Evolutionary conservation across 2,797 vertebrate genomes (phyloP).

Genomic region (Heterohyrax brucei): DNA sequence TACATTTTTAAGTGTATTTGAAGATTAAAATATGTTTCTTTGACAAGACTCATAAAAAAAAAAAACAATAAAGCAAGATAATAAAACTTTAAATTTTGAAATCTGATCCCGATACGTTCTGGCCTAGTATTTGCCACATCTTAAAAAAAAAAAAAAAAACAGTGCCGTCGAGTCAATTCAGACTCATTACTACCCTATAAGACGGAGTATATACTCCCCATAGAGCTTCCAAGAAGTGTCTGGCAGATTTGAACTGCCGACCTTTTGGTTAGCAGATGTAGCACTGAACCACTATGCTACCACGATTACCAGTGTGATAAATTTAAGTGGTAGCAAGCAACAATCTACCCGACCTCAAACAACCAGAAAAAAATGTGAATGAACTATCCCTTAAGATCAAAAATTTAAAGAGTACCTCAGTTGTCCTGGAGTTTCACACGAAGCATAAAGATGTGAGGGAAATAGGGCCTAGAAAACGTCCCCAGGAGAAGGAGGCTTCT

Average conservation of each 20-base stretch:
- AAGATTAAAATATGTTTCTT: slow-evolving; percentile 33
- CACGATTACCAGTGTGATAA: neutral
- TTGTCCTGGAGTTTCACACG: slow-evolving; percentile 12
- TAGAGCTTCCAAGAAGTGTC: no score
- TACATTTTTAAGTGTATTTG: neutral
- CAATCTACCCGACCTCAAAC: neutral
- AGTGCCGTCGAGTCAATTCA: no score
- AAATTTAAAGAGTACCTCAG: neutral
- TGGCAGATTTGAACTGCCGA: no score
- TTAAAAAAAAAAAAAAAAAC: neutral
- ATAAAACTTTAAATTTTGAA: neutral
- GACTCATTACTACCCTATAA: no score
- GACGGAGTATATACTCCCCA: no score
- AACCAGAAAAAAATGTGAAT: neutral
- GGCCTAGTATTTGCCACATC: neutral
- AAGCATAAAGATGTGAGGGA: neutral
- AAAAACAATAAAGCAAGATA: neutral
- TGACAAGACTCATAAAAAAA: neutral
- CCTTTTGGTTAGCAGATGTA: no score
- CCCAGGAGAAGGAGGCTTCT: neutral
- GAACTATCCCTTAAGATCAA: neutral
- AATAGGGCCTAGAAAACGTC: neutral
- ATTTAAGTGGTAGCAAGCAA: neutral
- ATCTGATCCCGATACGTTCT: neutral
- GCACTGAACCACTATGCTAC: no score